Percentiles rank a stretch among this genome's conserved stretches.
These are phyloP conservation scores for Podocnemis expansa DNA, from an alignment of 2,113 vertebrate genomes.

Conservation along the genomic window DNA sequence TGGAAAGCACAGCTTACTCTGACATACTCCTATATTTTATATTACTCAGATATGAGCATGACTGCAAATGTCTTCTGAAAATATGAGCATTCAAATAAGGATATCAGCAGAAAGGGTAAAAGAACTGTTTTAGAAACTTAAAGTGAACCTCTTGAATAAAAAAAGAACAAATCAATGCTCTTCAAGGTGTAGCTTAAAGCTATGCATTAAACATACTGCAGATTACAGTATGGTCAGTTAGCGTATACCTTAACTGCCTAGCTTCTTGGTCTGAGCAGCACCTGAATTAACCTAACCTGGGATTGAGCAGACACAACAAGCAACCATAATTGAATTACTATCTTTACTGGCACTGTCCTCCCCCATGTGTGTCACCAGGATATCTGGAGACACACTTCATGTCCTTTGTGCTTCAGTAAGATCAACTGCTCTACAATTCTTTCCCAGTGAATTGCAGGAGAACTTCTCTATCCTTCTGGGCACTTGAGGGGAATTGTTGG, in stretches of 20 bases:
- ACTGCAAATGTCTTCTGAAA: neutral
- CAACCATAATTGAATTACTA: neutral
- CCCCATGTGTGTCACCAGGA: neutral
- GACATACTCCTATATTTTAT: neutral
- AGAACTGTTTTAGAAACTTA: accelerated
- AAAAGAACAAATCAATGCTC: neutral
- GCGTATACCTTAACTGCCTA: neutral
- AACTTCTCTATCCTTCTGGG: neutral
- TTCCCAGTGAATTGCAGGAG: neutral
- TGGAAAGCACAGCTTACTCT: neutral
- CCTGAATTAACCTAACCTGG: neutral
- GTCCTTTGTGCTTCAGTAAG: neutral
- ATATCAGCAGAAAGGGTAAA: neutral
- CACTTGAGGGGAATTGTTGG: neutral
- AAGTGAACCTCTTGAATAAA: neutral
- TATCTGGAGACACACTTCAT: neutral
- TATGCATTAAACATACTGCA: neutral
- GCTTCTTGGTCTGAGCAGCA: neutral
- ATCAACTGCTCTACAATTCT: neutral
- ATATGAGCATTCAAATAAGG: neutral
- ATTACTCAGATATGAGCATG: neutral
- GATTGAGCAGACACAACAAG: neutral
- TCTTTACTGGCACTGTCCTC: neutral
- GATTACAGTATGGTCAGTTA: neutral
- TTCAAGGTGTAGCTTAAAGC: neutral